Base-by-base conservation (phyloP, 92 coral and sea anemone genomes). In the Isaurus tuberculatus region DNA sequence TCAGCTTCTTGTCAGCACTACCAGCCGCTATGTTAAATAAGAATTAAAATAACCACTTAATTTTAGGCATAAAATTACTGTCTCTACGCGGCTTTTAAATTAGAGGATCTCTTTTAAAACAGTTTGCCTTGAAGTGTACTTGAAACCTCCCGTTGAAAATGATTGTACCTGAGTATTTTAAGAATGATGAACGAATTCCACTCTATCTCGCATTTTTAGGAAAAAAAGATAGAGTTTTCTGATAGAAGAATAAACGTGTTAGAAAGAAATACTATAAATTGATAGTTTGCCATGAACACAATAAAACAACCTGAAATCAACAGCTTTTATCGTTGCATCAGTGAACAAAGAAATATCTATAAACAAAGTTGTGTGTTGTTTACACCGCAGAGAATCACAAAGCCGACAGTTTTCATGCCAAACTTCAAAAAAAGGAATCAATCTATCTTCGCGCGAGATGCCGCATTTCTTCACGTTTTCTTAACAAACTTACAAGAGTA, bases 271-370 rank as follows among this genome's bases (percentile, higher is more conserved):
- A 23, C 19, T 60, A 14, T 20, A 4, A 58, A 60, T 2, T 58
- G 44, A 34, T 70, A 77, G 82, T 70, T 77, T 69, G 67, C 68
- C n/a, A 60, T 77, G 36, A 55, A 40, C 11, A 40, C 46, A 77
- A 77, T 32, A 20, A 58, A 58, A 63, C 14, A 63, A 27, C 32
- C 33, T 14, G 33, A 63, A 63, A 77, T 60, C 32, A 77, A 65
- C 80, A 77, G 22, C 51, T 36, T 43, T 25, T 34, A 29, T 9
- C 36, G 40, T 57, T 19, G 34, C 32, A 58, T 70, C 42, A 27
- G 53, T 22, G 33, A 77, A 77, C 58, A 27, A 57, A 72, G 15
- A 19, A 13, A 5, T 4, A 63, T 26, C 34, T 60, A 60, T 22
- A 26, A 77, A 77, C 23, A 77, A 58, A 10, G 40, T 58, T 74